Evolutionary conservation across 2,113 vertebrate species (phyloP), one percentile per base, ranked within the genome.

Genomic region (Tychaedon coryphoeus): DNA sequence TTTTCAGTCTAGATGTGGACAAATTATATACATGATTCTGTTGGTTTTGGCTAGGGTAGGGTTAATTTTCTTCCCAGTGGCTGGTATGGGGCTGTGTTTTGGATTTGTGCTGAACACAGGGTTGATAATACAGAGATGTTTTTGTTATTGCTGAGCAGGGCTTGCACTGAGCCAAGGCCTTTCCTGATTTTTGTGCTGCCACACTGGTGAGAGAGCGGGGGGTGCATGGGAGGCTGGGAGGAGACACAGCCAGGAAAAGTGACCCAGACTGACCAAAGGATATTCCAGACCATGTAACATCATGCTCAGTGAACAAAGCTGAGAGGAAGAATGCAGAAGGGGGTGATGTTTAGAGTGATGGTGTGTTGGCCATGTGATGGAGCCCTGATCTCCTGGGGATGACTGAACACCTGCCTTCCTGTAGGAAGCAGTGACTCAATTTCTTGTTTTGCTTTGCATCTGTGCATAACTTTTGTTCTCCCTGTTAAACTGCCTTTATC

Each of bases 141-240:
- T 60, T 51, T 33, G 18, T 3, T 33, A 7, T 19, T 76, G 11
- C 14, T 60, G 33, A 45, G 12, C 38, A 38, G 54, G 54, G 12
- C 19, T 51, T 19, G 1, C 14, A 36, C 22, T 53, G 28, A 53
- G 5, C 4, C 31, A 58, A 58, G 31, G 26, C 22, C 22, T 67
- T 60, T 51, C 24, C 23, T 69, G 45, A 9, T 25, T 38, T 53
- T 45, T 26, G 10, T 45, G 3, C 2, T 8, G 33, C 26, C 43
- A 26, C 0, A 0, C 22, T 69, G 23, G 12, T 33, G 45, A 53
- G 54, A 38, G 19, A n/a, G 9, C 5, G 51, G 54, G 45, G 51
- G 11, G 4, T 51, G 2, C 7, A 6, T 15, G 26, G 11, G 22
- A 76, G 18, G 15, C 0, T 60, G 45, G 36, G 31, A 50, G 31